Evolutionary conservation across 2,113 vertebrate genomes (phyloP).

Genomic region (Nymphicus hollandicus): DNA sequence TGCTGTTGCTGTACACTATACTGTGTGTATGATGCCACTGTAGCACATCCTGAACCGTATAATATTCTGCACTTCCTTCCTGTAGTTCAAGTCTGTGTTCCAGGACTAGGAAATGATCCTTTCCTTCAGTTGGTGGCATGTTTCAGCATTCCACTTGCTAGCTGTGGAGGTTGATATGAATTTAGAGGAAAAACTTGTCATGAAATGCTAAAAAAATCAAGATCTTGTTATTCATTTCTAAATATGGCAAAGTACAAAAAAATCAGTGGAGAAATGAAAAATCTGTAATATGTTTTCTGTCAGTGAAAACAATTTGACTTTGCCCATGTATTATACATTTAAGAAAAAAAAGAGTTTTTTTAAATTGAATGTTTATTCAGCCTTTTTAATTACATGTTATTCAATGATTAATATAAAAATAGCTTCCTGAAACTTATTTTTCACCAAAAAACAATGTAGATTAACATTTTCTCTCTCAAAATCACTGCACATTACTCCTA

Average conservation of each 20-base stretch:
- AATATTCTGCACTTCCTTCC: not conserved
- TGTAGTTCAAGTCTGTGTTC: not conserved
- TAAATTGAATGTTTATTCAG: not conserved
- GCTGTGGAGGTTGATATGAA: not conserved
- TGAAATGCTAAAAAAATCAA: not conserved
- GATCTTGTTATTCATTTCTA: not conserved
- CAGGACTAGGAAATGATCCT: not conserved
- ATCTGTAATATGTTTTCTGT: not conserved
- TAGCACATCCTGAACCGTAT: not conserved
- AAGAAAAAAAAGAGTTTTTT: not conserved
- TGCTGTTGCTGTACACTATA: not conserved
- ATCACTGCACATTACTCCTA: not conserved
- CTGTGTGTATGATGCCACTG: not conserved
- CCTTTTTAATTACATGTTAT: not conserved
- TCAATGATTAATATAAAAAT: not conserved
- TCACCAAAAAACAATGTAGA: not conserved
- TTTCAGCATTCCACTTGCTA: not conserved
- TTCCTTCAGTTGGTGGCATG: not conserved
- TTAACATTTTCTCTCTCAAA: not conserved
- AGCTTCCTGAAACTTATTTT: not conserved
- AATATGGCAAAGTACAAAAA: not conserved
- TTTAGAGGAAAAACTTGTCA: not conserved
- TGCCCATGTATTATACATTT: not conserved
- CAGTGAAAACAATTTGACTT: not conserved
- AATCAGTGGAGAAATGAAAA: not conserved